Evolutionary conservation across 1,140 invertebrate genomes (phyloP).

Genomic region (Drosophila nigromelanica): DNA sequence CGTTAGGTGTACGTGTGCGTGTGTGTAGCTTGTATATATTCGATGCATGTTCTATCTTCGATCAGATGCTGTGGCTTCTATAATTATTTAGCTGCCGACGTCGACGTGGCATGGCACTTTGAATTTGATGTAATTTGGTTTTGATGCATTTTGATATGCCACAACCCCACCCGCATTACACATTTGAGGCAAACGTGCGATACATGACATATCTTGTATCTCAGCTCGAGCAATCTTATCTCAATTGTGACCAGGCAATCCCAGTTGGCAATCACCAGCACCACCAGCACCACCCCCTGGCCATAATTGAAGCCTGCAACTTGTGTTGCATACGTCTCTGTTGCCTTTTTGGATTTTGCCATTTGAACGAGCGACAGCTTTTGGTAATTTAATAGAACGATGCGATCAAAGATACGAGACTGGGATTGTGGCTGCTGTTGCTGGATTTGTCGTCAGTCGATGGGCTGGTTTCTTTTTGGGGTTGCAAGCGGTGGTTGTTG

Average conservation of each 20-base stretch:
- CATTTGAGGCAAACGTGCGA: conserved; percentile 58
- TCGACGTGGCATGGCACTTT: conserved; percentile 30
- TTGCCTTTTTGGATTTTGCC: conserved; percentile 68
- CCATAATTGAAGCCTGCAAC: conserved; percentile 30
- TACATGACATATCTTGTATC: conserved; percentile 82
- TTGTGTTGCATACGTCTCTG: conserved; percentile 58
- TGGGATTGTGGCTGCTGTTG: conserved; percentile 51
- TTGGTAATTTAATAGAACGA: conserved; percentile 82
- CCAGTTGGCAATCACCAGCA: conserved; percentile 48
- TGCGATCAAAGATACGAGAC: conserved; percentile 69
- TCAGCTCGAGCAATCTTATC: conserved; percentile 73
- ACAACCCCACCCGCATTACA: neutral
- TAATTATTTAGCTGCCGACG: conserved; percentile 72
- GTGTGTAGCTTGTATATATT: conserved; percentile 27
- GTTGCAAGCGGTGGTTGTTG: conserved; percentile 54
- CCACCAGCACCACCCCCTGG: conserved; percentile 17
- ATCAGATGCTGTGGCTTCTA: conserved; percentile 68
- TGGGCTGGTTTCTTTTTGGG: conserved; percentile 26
- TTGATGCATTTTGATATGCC: conserved; percentile 53
- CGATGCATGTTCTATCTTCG: conserved; percentile 78
- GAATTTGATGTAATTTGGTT: conserved; percentile 77
- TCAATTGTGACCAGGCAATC: conserved; percentile 77
- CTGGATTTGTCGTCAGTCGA: conserved; percentile 66
- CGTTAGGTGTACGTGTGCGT: conserved; percentile 6
- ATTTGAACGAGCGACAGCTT: conserved; percentile 58